Base-by-base conservation (phyloP, 2,888 invertebrate genomes). In the Chymomyza fuscimana region DNA sequence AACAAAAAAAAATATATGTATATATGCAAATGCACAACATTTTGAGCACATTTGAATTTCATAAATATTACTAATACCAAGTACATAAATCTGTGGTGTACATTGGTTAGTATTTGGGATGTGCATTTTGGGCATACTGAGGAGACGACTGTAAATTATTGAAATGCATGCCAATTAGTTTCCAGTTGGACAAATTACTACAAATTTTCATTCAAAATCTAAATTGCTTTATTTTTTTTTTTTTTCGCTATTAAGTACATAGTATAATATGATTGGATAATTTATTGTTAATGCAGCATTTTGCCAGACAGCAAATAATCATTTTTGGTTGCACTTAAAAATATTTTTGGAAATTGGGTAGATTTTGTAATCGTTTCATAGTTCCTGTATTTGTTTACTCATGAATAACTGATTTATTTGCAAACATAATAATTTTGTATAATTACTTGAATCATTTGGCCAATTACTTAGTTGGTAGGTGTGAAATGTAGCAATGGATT, bases 111-210 rank as follows among this genome's bases (percentile, higher is more conserved):
- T 59, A 58, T 16, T 1, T 40, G 22, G 63, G 69, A 25, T 50
- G 76, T 36, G 58, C 40, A 25, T 50, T 62, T 40, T 63, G 77
- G 71, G 70, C 67, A 70, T 59, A 70, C 61, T 16, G 50, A 63
- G 52, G 66, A 71, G 51, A 22, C 15, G 50, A 36, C 6, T 56
- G 61, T 70, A 63, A 82, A 85, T 85, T 77, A 85, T 78, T 80
- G 65, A 82, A 82, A 82, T 71, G 65, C 51, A 73, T 81, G 74
- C 73, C 78, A 82, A 82, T 82, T 85, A 69, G 72, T 78, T 80
- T 82, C 36, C 75, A 71, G 68, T 19, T 61, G 59, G 73, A 74
- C 73, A 73, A 74, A 80, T 74, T 72, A 63, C 12, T 46, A 22
- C 60, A 19, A 50, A 62, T 74, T 71, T 60, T 19, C 58, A 58